Conservation (phyloP, 2,888 invertebrate species). For the Callyntrura sp. region DNA sequence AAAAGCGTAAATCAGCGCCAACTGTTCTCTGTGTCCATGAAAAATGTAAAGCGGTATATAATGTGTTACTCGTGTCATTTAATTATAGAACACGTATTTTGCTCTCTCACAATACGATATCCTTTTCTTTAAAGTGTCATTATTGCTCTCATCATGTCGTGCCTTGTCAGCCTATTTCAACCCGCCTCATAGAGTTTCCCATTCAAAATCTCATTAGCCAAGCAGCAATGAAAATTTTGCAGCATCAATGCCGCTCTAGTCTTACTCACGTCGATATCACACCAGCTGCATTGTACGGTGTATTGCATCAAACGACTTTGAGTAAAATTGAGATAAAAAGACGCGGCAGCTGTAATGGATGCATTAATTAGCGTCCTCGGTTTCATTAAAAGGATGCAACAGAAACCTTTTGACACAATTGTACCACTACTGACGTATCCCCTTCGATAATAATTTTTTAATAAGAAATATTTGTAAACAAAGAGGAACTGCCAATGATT, state of each 20-base stretch:
- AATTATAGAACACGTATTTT: conserved; percentile 1
- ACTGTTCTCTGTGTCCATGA: conserved; percentile 22
- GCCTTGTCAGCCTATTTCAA: conserved; percentile 31
- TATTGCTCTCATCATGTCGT: conserved; percentile 6
- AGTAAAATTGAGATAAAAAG: neutral
- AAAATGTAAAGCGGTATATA: neutral
- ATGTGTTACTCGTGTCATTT: neutral
- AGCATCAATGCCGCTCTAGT: conserved; percentile 5
- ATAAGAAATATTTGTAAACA: neutral
- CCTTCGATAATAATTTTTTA: neutral
- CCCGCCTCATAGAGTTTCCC: neutral
- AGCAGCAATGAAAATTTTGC: conserved; percentile 8
- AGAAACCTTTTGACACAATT: conserved; percentile 11
- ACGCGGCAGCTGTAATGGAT: neutral
- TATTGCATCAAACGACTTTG: neutral
- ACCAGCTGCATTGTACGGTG: neutral
- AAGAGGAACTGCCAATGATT: neutral
- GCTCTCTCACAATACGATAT: neutral
- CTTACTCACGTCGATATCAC: conserved; percentile 2
- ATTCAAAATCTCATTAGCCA: conserved; percentile 39
- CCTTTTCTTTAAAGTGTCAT: neutral
- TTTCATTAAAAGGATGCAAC: neutral
- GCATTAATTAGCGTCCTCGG: too few species aligned
- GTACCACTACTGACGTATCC: neutral
- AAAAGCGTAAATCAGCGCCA: neutral